Conservation (phyloP, 2,888 invertebrate genomes). For the Diplolepis rosae region DNA sequence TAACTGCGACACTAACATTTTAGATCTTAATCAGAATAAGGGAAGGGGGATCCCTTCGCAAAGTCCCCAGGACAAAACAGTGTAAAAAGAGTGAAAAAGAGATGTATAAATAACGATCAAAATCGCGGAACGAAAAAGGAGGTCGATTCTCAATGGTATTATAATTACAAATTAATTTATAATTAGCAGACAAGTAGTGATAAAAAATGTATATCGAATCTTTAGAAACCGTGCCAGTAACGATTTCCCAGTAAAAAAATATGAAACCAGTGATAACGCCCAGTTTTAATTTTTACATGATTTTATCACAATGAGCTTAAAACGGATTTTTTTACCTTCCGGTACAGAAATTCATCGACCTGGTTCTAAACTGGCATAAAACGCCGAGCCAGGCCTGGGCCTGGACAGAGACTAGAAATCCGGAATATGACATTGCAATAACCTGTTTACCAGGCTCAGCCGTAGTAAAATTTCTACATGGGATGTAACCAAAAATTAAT, state of each 20-base stretch:
- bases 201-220: neutral
- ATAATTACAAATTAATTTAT: neutral
- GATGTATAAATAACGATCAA: conserved; percentile 6
- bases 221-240: neutral
- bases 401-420: no score
- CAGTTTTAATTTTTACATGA: neutral
- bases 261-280: neutral
- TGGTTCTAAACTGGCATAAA: no score
- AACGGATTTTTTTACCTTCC: no score
- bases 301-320: no score
- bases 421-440: no score
- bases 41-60: neutral
- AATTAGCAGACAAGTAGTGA: neutral
- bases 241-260: neutral
- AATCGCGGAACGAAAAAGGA: conserved; percentile 22
- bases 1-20: conserved; percentile 5
- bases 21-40: conserved; percentile 18
- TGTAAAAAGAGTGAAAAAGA: conserved; percentile 8
- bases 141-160: neutral
- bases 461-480: no score
- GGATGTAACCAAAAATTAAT: no score
- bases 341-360: no score
- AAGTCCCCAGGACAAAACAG: conserved; percentile 22
- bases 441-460: no score
- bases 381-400: no score